Conservation (phyloP, 2,113 vertebrate genomes). For the Plectropomus leopardus region DNA sequence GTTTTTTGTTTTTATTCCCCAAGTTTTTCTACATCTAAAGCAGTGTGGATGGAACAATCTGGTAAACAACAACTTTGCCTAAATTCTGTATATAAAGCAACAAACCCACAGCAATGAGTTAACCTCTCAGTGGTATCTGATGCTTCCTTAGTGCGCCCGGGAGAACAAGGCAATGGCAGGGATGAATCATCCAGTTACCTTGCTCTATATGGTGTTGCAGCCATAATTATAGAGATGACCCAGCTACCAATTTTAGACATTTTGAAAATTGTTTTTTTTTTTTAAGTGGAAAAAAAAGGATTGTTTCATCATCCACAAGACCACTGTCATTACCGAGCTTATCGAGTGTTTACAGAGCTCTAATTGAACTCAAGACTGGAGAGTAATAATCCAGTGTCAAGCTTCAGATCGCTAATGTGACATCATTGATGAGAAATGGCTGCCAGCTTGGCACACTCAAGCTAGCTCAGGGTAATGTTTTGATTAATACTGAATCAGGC, state of each 20-base stretch:
- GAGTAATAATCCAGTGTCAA: constrained; percentile 63
- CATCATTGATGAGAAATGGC: constrained; percentile 68
- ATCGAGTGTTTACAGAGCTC: constrained; percentile 64
- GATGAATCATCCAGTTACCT: not conserved
- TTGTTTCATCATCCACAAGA: constrained; percentile 28
- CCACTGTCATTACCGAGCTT: constrained; percentile 45
- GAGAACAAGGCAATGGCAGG: constrained; percentile 2
- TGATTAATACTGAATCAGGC: constrained; percentile 76
- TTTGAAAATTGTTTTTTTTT: too few species aligned
- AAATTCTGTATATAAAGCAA: not conserved
- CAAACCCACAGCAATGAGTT: not conserved
- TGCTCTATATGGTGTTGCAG: not conserved
- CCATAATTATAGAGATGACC: not conserved
- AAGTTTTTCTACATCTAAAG: not conserved
- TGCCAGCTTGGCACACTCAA: constrained; percentile 60
- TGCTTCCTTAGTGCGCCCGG: not conserved
- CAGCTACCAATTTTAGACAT: not conserved
- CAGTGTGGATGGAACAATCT: not conserved
- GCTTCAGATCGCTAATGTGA: constrained; percentile 69
- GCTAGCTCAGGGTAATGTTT: constrained; percentile 67
- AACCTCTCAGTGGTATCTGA: not conserved
- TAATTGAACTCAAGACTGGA: constrained; percentile 63
- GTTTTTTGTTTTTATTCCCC: constrained; percentile 3
- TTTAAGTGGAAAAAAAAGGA: not conserved
- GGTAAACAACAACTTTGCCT: not conserved